A percentile compares a stretch with the other conserved stretches of the same genome.
These are phyloP conservation scores for Ormyrus pomaceus DNA, from an alignment of 2,888 invertebrate genomes.

Conservation along the genomic window DNA sequence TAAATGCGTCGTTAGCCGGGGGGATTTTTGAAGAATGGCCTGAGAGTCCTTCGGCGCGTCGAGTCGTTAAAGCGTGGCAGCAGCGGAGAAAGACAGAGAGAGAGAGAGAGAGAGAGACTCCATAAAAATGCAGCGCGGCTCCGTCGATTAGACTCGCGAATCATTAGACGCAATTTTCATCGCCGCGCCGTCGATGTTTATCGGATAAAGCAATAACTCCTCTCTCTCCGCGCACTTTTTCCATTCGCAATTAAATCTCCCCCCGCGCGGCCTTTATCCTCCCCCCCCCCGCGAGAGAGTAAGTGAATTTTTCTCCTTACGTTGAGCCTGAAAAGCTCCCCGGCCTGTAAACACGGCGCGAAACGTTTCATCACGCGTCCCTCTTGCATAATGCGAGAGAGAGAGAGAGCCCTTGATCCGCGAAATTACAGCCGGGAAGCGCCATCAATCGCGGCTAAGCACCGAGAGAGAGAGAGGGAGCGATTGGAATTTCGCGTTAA, in stretches of 20 bases:
- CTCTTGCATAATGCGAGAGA: background rate
- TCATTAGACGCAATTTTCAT: slow-evolving; percentile 19
- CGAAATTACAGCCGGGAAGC: slow-evolving; percentile 28
- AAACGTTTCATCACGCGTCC: slow-evolving; percentile 25
- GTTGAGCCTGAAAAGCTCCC: too few species aligned
- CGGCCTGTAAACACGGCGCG: slow-evolving; percentile 12
- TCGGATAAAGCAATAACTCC: too few species aligned
- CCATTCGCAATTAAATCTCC: too few species aligned
- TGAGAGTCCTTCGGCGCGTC: slow-evolving; percentile 36
- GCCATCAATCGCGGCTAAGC: slow-evolving; percentile 11
- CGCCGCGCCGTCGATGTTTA: background rate
- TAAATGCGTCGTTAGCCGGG: slow-evolving; percentile 23
- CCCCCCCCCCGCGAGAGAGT: too few species aligned
- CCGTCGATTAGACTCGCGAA: background rate
- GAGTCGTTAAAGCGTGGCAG: too few species aligned
- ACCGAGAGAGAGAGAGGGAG: background rate
- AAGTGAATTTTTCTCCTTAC: too few species aligned
- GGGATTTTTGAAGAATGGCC: slow-evolving; percentile 21
- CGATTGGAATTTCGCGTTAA: too few species aligned
- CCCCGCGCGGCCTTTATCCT: too few species aligned
- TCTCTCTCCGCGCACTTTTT: too few species aligned
- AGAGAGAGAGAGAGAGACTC: too few species aligned
- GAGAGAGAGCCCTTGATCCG: slow-evolving; percentile 32
- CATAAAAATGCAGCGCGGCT: background rate
- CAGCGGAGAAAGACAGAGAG: too few species aligned